Evolutionary conservation across 2,888 invertebrate species (phyloP).

Genomic region (Clitarchus hookeri): DNA sequence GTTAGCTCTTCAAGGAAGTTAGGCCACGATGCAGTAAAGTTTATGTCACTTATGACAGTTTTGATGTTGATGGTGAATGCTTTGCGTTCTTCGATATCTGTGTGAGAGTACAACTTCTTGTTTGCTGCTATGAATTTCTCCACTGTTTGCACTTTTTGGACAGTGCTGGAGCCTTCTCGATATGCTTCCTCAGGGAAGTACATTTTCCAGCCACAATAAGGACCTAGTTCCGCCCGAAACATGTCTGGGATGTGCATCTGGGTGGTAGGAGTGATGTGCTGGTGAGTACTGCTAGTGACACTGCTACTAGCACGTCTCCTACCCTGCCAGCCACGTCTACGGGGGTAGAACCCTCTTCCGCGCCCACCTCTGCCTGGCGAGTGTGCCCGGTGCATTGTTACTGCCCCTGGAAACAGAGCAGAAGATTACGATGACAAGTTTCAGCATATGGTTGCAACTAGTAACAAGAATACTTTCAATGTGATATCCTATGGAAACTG

Average conservation of each 20-base stretch:
- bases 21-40: slow-evolving; percentile 65
- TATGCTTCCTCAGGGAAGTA: slow-evolving; percentile 74
- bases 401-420: not conserved
- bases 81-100: slow-evolving; percentile 63
- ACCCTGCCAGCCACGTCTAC: not conserved
- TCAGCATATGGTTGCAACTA: too few relatives aligned
- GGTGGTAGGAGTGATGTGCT: not conserved
- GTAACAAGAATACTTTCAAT: too few relatives aligned
- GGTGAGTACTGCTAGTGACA: not conserved
- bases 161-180: slow-evolving; percentile 56
- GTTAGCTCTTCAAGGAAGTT: slow-evolving; percentile 68
- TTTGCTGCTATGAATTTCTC: slow-evolving; percentile 61
- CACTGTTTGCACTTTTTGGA: slow-evolving; percentile 59
- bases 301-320: not conserved
- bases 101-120: slow-evolving; percentile 57
- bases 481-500: too few relatives aligned
- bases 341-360: slow-evolving; percentile 18
- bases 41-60: slow-evolving; percentile 59
- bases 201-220: slow-evolving; percentile 73
- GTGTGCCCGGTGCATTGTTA: not conserved
- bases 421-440: too few relatives aligned
- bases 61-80: slow-evolving; percentile 65
- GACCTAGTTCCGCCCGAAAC: slow-evolving; percentile 43
- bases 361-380: slow-evolving; percentile 15
- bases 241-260: slow-evolving; percentile 28